A percentile compares a stretch with the other conserved stretches of the same genome.
phyloP scores from a whole-genome alignment of 1,140 invertebrate species.

The Acromyrmex charruanus region DNA sequence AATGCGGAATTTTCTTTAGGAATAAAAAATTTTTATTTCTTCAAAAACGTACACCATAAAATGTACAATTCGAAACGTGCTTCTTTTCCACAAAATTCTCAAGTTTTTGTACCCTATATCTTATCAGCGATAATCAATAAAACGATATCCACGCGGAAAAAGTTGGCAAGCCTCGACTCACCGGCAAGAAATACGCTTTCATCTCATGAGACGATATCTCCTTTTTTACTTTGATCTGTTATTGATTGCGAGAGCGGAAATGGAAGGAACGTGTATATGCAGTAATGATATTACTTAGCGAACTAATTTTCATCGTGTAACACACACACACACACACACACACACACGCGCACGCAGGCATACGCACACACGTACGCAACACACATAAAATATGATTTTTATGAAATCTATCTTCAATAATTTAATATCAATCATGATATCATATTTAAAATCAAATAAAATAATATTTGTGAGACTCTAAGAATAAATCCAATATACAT shows the following conservation, averaged over 20 bases:
- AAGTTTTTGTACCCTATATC: neutral
- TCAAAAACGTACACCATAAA: neutral
- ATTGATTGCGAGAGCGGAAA: conserved; percentile 15
- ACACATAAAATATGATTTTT: neutral
- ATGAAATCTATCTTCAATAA: neutral
- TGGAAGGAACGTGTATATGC: neutral
- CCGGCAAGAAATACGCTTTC: conserved; percentile 11
- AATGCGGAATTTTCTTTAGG: neutral
- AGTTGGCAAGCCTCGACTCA: conserved; percentile 41
- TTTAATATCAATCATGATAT: neutral
- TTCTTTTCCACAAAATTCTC: neutral
- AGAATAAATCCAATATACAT: no score
- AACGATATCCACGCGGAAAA: conserved; percentile 6
- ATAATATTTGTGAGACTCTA: no score
- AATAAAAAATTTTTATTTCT: neutral
- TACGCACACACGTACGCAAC: neutral
- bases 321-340: neutral
- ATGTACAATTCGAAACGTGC: neutral
- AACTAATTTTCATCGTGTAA: conserved; percentile 10
- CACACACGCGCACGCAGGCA: no score
- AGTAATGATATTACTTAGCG: conserved; percentile 11
- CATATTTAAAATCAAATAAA: neutral
- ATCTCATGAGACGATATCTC: neutral
- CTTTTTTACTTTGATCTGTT: neutral
- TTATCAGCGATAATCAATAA: conserved; percentile 5